These are phyloP conservation scores for Cisticola juncidis DNA, from an alignment of 2,113 vertebrate species.

Conservation along the genomic window DNA sequence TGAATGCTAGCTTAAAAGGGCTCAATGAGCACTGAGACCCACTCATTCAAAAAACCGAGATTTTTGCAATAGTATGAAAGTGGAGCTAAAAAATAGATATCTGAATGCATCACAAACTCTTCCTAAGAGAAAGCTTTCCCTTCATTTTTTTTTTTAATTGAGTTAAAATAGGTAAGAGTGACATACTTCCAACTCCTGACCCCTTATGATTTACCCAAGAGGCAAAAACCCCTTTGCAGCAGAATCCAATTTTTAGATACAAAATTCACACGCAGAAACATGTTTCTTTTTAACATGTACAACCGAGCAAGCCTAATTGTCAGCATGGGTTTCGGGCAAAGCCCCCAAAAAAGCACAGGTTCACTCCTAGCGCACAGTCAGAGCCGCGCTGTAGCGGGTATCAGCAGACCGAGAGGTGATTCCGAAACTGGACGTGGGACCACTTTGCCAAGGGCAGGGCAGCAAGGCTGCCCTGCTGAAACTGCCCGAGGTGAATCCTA, in stretches of 20 bases:
- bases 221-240: neutral
- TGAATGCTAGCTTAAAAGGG: neutral
- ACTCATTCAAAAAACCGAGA: neutral
- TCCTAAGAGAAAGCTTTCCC: neutral
- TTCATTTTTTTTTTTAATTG: neutral
- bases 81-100: neutral
- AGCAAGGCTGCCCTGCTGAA: neutral
- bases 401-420: accelerated
- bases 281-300: neutral
- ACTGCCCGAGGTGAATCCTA: neutral
- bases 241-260: neutral
- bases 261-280: neutral
- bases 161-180: neutral
- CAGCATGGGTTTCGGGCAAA: neutral
- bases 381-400: accelerated
- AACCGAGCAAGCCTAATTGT: neutral
- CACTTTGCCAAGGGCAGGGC: neutral
- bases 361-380: accelerated
- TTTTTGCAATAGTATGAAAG: neutral
- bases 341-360: neutral
- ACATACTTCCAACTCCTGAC: neutral
- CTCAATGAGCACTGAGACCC: neutral
- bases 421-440: accelerated
- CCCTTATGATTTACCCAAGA: neutral
- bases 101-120: neutral